phyloP scores from a whole-genome alignment of 2,888 invertebrate species.

The Prostheceraeus crozeri region DNA sequence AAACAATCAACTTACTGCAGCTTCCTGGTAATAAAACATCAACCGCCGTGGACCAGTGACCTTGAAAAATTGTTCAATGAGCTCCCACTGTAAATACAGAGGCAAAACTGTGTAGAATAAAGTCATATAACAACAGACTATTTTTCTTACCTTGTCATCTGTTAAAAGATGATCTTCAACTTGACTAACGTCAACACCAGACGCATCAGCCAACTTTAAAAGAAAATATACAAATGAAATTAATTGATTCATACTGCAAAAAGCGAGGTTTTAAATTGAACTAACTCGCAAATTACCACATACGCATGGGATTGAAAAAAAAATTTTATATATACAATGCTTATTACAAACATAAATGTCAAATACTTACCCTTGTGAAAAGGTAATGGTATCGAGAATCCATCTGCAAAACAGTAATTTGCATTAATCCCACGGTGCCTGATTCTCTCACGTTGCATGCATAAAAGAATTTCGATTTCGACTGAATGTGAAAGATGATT shows the following conservation, averaged over 20 bases:
- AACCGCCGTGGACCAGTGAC: conserved; percentile 52
- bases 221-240: background rate
- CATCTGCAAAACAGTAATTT: too few species aligned
- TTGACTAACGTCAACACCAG: conserved; percentile 21
- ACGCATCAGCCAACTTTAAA: conserved; percentile 28
- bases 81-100: conserved; percentile 49
- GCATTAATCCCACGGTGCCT: too few species aligned
- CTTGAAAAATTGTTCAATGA: conserved; percentile 53
- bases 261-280: too few species aligned
- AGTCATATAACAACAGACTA: background rate
- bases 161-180: conserved; percentile 25
- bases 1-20: too few species aligned
- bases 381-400: conserved; percentile 26
- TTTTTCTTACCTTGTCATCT: conserved; percentile 30
- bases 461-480: too few species aligned
- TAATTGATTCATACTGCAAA: conserved; percentile 5
- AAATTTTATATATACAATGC: too few species aligned
- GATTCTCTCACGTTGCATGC: too few species aligned
- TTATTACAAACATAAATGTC: too few species aligned
- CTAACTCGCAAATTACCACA: too few species aligned
- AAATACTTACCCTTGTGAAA: conserved; percentile 32
- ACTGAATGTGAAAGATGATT: too few species aligned
- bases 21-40: conserved; percentile 55
- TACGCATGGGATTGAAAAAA: too few species aligned
- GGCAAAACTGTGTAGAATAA: background rate